A percentile compares a stretch with the other conserved stretches of the same genome.
Conservation (phyloP, 2,797 vertebrate genomes). For the Spinus pinus region DNA sequence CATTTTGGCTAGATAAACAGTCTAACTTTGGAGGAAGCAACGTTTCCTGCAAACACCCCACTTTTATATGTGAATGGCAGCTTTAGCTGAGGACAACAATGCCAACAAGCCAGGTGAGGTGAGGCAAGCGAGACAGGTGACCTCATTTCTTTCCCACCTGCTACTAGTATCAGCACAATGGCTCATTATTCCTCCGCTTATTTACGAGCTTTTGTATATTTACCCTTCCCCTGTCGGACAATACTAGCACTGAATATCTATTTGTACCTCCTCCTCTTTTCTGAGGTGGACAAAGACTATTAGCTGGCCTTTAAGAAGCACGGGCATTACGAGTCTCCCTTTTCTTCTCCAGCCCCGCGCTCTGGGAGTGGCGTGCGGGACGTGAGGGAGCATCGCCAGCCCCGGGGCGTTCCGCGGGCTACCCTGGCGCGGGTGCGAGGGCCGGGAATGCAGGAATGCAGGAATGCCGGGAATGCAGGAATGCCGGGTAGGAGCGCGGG, state of each 20-base stretch:
- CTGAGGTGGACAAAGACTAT: background rate
- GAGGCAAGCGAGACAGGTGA: background rate
- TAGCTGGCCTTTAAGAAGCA: background rate
- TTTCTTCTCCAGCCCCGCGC: background rate
- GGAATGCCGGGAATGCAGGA: background rate
- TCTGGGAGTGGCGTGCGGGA: background rate
- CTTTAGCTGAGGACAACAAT: background rate
- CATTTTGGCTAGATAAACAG: background rate
- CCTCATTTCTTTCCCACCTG: background rate
- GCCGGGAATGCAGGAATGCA: background rate
- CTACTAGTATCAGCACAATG: background rate
- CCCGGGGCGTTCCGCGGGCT: fast-evolving
- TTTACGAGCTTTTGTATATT: background rate
- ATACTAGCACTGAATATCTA: background rate
- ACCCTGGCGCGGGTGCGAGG: too few relatives aligned
- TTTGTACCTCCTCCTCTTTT: background rate
- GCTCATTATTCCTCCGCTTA: background rate
- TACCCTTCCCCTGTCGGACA: background rate
- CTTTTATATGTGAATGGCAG: background rate
- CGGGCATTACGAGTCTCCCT: fast-evolving
- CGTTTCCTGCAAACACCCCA: background rate
- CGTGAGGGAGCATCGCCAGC: fast-evolving
- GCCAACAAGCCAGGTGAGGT: background rate
- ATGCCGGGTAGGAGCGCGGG: fast-evolving
- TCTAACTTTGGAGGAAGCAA: background rate